Base-by-base conservation (phyloP, 2,797 vertebrate genomes). In the Apogon talboti region DNA sequence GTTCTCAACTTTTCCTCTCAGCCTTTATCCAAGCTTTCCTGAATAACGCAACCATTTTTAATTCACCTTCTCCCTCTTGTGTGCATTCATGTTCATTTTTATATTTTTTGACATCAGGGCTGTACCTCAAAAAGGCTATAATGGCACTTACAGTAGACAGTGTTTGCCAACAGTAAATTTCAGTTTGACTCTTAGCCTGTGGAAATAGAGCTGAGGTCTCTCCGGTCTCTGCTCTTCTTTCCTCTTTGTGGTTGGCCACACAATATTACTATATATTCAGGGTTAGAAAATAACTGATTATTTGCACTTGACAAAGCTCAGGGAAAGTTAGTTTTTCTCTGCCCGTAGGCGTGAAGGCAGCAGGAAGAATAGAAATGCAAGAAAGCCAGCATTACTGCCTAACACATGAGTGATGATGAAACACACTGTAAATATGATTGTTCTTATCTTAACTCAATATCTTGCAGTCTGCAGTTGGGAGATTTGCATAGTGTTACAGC, bases 71-170 rank as follows among this genome's bases (percentile, higher is more conserved):
- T 28, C 24, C 24, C 24, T 3, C 6, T 28, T 28, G 2, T 28
- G 33, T 41, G 12, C 14, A 11, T 47, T 4, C 46, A 1, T 49
- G 37, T 19, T 64, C 1, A 15, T 65, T 49, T 66, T 48, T n/a
- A 6, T 28, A 5, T 40, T 43, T 6, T 53, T 47, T 63, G 52
- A 64, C 46, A 43, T 49, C 11, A 47, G 12, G 44, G 4, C 4
- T 55, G 70, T 51, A 21, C 63, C 68, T 76, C 72, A 66, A 50
- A 68, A 67, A 58, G 55, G 37, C 49, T 54, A 19, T 66, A 71
- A 75, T 58, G 49, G 51, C 35, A 58, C 63, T 67, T 81, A 56
- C 65, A 74, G 83, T 86, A 82, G 84, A 86, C 82, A 67, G 74
- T 72, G 71, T 79, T 61, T 55, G 28, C 33, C 45, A 5, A 11